Evolutionary conservation across 2,113 vertebrate genomes (phyloP), one percentile per base, ranked within the genome.

Genomic region (Oxygymnocypris stewartii): DNA sequence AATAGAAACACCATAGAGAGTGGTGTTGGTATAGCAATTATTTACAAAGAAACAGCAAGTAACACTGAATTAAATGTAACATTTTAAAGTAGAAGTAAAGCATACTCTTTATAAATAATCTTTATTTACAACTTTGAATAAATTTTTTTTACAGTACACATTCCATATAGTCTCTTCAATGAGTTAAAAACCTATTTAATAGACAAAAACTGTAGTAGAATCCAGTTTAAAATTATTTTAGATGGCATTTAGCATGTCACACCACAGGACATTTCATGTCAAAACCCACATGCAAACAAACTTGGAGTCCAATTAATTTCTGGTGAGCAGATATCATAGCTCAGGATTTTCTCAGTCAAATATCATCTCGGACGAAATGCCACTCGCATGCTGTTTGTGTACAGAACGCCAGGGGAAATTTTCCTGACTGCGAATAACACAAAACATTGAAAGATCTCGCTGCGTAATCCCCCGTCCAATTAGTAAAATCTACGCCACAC

Each of bases 391-490:
- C 57, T 63, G 57, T 63, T 61, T 82, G 79, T 82, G 5, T 67
- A 28, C n/a, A 16, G 40, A 86, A 79, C 42, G 25, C 61, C 84
- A 57, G 78, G 76, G 84, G 76, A 79, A 14, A 10, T 79, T 23
- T 79, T 86, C 44, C 35, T 79, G 6, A 16, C 44, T 61, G 40
- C 3, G 40, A 23, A 59, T 25, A 49, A 76, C 67, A 57, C 47
- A 73, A 54, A 79, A 80, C 79, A 63, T 69, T 75, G 69, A 73
- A 63, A 65, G 47, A 67, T 25, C 85, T 83, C 23, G 79, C 82
- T 51, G 86, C 10, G n/a, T 84, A 87, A 87, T 80, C 86, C 82
- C 42, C 86, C 20, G 14, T 71, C 82, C 86, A 87, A 87, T 80
- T 87, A 87, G 65, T 25, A 65, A 28, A 73, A 84, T 84, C 86